These are phyloP conservation scores for Drosophila repletoides DNA, from an alignment of 1,140 invertebrate species.

Conservation along the genomic window DNA sequence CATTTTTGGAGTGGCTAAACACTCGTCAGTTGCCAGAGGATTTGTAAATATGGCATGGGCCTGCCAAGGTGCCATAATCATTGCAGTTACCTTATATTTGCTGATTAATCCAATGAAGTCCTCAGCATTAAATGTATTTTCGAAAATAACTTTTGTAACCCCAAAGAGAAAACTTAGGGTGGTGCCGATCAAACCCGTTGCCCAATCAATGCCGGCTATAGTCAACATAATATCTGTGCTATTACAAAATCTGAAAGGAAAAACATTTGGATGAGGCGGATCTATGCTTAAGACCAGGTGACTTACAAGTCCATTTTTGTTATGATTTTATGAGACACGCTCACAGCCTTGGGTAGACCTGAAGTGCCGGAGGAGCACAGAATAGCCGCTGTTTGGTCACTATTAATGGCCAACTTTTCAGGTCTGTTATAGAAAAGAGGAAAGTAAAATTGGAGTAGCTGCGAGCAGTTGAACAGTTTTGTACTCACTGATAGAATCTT, in stretches of 20 bases:
- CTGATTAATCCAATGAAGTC: neutral
- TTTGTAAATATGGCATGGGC: constrained; percentile 53
- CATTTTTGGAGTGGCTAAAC: constrained; percentile 2
- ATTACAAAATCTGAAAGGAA: constrained; percentile 19
- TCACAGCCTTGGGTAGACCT: constrained; percentile 89
- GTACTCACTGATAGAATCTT: constrained; percentile 45
- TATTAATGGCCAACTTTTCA: constrained; percentile 11
- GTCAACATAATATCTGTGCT: constrained; percentile 50
- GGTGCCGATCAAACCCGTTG: constrained; percentile 47
- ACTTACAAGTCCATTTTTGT: constrained; percentile 27
- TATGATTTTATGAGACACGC: constrained; percentile 83
- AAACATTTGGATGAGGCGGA: neutral
- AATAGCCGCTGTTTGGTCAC: constrained; percentile 63
- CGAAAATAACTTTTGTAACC: constrained; percentile 36
- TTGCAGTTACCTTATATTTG: constrained; percentile 34
- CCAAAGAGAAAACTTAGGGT: constrained; percentile 38
- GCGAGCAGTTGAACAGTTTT: too few species aligned
- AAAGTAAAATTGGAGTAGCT: too few species aligned
- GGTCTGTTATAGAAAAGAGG: constrained; percentile 28
- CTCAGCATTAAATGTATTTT: constrained; percentile 26
- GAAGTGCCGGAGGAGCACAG: constrained; percentile 88
- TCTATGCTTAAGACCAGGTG: too few species aligned
- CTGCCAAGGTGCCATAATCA: constrained; percentile 54
- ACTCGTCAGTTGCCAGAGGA: constrained; percentile 31
- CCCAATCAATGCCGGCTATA: constrained; percentile 44